Evolutionary conservation across 1,140 invertebrate genomes (phyloP).

Genomic region (Heterodera carotae): DNA sequence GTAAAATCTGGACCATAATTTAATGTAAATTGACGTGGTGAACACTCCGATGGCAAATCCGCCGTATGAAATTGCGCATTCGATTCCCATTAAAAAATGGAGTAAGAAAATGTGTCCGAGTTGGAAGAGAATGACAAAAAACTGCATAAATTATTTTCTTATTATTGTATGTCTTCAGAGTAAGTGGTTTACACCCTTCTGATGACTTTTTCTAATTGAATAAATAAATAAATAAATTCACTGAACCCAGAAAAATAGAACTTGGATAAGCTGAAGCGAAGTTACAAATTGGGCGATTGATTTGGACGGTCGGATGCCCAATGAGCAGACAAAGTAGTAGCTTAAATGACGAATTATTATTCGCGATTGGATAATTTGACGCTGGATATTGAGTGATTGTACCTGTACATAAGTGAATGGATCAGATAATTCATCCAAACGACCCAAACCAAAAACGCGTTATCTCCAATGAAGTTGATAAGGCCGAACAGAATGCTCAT

Average conservation of each 20-base stretch:
- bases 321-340: constrained; percentile 69
- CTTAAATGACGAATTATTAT: constrained; percentile 40
- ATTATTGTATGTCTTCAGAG: too few species aligned
- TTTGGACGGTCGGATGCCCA: constrained; percentile 67
- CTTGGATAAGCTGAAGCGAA: constrained; percentile 68
- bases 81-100: background rate
- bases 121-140: constrained; percentile 21
- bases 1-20: background rate
- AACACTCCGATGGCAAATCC: constrained; percentile 10
- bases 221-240: too few species aligned
- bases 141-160: background rate
- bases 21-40: constrained; percentile 9
- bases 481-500: constrained; percentile 69
- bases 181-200: too few species aligned
- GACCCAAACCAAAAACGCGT: constrained; percentile 67
- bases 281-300: constrained; percentile 69
- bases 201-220: too few species aligned
- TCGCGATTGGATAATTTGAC: background rate
- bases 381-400: constrained; percentile 34
- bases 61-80: background rate
- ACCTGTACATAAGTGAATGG: constrained; percentile 66
- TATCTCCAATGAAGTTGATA: constrained; percentile 68
- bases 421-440: constrained; percentile 70
- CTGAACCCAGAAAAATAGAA: constrained; percentile 2
- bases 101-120: background rate